phyloP scores from a whole-genome alignment of 2,113 vertebrate genomes.

The Pterophyllum scalare region DNA sequence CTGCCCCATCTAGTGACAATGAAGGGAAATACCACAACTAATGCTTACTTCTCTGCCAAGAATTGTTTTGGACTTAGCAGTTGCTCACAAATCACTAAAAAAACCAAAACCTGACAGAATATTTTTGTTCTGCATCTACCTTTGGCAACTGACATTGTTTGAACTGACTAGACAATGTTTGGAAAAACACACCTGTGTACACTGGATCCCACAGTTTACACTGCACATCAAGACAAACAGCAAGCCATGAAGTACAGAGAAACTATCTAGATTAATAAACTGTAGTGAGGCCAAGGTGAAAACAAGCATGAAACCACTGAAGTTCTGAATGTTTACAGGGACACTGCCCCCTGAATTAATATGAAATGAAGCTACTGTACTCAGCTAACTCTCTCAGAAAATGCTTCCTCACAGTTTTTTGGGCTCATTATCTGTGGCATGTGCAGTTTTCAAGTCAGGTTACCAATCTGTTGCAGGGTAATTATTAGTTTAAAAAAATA shows the following conservation, averaged over 20 bases:
- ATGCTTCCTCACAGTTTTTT: too few relatives aligned
- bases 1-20: slow-evolving; percentile 40
- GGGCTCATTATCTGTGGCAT: too few relatives aligned
- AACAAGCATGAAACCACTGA: too few relatives aligned
- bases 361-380: too few relatives aligned
- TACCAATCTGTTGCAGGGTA: too few relatives aligned
- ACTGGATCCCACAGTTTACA: neutral
- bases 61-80: neutral
- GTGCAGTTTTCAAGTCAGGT: too few relatives aligned
- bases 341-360: too few relatives aligned
- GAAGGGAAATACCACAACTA: neutral
- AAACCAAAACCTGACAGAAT: neutral
- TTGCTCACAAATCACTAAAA: neutral
- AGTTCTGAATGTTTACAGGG: too few relatives aligned
- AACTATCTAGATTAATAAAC: too few relatives aligned
- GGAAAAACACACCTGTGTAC: neutral
- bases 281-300: too few relatives aligned
- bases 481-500: too few relatives aligned
- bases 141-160: neutral
- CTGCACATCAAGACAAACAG: neutral
- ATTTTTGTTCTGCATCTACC: neutral
- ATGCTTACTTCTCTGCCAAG: neutral
- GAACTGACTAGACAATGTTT: neutral
- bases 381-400: too few relatives aligned
- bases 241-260: neutral